A percentile compares a stretch with the other conserved stretches of the same genome.
These are phyloP conservation scores for Baronia brevicornis DNA, from an alignment of 2,888 invertebrate species.

Conservation along the genomic window DNA sequence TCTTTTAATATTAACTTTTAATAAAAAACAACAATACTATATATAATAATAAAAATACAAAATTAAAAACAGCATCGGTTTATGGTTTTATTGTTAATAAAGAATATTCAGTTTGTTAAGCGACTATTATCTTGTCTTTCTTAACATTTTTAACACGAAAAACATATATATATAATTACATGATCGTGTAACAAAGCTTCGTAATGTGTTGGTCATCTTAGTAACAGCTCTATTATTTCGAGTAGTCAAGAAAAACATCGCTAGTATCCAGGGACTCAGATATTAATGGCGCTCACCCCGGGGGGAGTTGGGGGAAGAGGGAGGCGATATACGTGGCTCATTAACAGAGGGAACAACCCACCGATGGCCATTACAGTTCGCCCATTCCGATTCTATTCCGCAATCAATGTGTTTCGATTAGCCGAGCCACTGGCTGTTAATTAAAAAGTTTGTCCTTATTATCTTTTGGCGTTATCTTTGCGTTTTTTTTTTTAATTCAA, in stretches of 20 bases:
- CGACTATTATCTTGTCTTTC: too few species aligned
- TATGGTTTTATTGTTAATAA: too few species aligned
- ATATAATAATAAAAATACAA: too few species aligned
- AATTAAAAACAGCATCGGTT: too few species aligned
- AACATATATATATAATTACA: too few species aligned
- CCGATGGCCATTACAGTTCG: constrained; percentile 30
- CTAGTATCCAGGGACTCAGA: constrained; percentile 23
- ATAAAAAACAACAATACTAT: too few species aligned
- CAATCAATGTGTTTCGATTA: constrained; percentile 67
- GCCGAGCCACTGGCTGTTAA: constrained; percentile 30
- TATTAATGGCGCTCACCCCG: constrained; percentile 32
- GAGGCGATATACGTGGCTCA: constrained; percentile 37
- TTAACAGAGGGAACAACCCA: constrained; percentile 38
- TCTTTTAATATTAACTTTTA: too few species aligned
- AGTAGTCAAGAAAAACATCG: constrained; percentile 26
- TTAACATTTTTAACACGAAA: too few species aligned
- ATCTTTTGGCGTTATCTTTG: constrained; percentile 11
- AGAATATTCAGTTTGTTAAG: too few species aligned
- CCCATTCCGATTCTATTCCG: constrained; percentile 33
- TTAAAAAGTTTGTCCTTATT: constrained; percentile 33
- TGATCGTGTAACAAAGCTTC: too few species aligned
- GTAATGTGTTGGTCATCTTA: too few species aligned
- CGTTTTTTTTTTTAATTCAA: not conserved
- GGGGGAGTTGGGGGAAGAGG: constrained; percentile 20
- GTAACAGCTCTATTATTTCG: too few species aligned